Conservation (phyloP, 2,113 vertebrate genomes). For the Anarrhichthys ocellatus region DNA sequence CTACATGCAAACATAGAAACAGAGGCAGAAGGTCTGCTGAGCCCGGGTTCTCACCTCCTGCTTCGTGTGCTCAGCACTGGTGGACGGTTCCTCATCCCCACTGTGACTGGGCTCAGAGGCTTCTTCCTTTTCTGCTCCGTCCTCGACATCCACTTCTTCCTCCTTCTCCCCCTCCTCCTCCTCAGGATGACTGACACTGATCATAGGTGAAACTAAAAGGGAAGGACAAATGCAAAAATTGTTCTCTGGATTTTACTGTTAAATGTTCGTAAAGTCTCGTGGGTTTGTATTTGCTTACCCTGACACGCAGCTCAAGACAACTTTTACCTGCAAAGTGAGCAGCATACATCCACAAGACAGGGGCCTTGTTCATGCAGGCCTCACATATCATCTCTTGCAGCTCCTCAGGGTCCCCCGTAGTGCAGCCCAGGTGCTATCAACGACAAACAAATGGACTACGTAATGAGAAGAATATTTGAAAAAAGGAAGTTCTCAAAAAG, state of each 20-base stretch:
- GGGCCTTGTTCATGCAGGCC: slow-evolving; percentile 90
- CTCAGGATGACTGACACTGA: slow-evolving; percentile 75
- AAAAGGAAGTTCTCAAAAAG: neutral
- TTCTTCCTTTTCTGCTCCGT: slow-evolving; percentile 38
- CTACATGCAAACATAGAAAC: neutral
- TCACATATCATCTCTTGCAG: slow-evolving; percentile 96
- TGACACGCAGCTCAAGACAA: neutral
- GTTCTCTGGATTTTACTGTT: neutral
- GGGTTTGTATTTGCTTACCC: neutral
- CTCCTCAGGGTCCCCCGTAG: slow-evolving; percentile 87
- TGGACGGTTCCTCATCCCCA: slow-evolving; percentile 78
- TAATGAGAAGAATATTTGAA: neutral
- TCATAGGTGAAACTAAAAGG: slow-evolving; percentile 79
- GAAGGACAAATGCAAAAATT: neutral
- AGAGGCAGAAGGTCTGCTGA: neutral
- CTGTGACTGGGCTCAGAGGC: slow-evolving; percentile 16
- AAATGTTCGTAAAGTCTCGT: neutral
- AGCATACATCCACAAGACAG: slow-evolving; percentile 92
- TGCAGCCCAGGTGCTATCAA: slow-evolving; percentile 89
- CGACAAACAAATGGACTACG: neutral
- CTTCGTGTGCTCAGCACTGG: slow-evolving; percentile 76
- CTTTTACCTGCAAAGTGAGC: slow-evolving; percentile 85
- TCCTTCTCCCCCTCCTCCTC: slow-evolving; percentile 70
- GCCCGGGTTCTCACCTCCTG: slow-evolving; percentile 65
- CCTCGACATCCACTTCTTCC: slow-evolving; percentile 65